These are phyloP conservation scores for Takifugu ocellatus DNA, from an alignment of 2,797 vertebrate species.

Conservation along the genomic window DNA sequence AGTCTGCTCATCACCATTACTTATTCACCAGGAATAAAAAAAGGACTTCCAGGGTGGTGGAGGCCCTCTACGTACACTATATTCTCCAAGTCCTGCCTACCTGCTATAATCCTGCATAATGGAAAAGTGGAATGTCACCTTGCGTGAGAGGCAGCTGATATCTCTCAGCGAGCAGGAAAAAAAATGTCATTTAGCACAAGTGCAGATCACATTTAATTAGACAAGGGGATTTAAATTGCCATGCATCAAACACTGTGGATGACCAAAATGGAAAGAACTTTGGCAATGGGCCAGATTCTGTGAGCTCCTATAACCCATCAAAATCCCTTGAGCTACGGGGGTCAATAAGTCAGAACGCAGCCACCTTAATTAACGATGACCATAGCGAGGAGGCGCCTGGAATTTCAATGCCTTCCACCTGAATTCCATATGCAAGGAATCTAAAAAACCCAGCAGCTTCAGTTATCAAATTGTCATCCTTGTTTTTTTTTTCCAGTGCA, in stretches of 20 bases:
- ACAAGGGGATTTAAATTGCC: constrained; percentile 83
- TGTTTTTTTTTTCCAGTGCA: constrained; percentile 23
- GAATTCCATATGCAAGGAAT: constrained; percentile 40
- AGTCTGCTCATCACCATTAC: constrained; percentile 77
- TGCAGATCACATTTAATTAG: constrained; percentile 86
- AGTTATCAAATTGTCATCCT: constrained; percentile 20
- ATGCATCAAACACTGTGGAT: constrained; percentile 80
- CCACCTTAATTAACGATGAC: constrained; percentile 83
- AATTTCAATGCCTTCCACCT: constrained; percentile 68
- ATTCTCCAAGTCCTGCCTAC: constrained; percentile 72
- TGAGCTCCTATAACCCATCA: constrained; percentile 80
- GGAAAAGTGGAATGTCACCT: constrained; percentile 84
- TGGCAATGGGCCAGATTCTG: constrained; percentile 79
- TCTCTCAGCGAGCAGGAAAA: constrained; percentile 65
- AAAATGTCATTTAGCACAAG: constrained; percentile 83
- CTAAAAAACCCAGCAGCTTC: constrained; percentile 14
- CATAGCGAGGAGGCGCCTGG: constrained; percentile 64
- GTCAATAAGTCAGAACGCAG: constrained; percentile 80
- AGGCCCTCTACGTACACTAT: constrained; percentile 56
- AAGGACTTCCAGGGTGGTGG: constrained; percentile 61
- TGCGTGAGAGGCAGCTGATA: constrained; percentile 81
- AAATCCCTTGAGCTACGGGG: constrained; percentile 78
- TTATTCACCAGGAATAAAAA: constrained; percentile 75
- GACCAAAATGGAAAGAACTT: constrained; percentile 72
- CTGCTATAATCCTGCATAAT: constrained; percentile 82